Conservation (phyloP, 1,140 invertebrate species). For the Achroia grisella region DNA sequence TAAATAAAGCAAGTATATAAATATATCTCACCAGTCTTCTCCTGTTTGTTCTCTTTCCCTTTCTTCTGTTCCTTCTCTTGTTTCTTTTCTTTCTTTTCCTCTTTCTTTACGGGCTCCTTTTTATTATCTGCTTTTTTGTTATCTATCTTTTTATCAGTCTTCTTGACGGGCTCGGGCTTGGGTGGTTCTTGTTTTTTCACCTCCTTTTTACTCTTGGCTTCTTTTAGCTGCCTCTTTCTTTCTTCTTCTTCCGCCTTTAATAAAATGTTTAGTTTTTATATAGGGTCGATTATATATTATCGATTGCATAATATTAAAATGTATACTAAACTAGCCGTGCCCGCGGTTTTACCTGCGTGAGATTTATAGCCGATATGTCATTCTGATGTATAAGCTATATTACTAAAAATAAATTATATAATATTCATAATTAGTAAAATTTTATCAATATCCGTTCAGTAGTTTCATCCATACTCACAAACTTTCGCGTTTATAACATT, state of each 20-base stretch:
- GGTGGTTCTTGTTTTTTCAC: conserved; percentile 25
- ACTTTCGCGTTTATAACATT: too few species aligned
- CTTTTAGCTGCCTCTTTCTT: conserved; percentile 29
- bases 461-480: too few species aligned
- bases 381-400: too few species aligned
- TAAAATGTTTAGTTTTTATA: too few species aligned
- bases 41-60: conserved; percentile 42
- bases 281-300: too few species aligned
- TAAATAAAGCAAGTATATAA: background rate
- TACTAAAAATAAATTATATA: too few species aligned
- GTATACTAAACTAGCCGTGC: too few species aligned
- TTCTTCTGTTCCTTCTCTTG: conserved; percentile 28
- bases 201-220: conserved; percentile 36
- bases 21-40: conserved; percentile 34
- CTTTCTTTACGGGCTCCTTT: conserved; percentile 20
- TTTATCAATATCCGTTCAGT: too few species aligned
- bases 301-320: too few species aligned
- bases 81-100: conserved; percentile 25
- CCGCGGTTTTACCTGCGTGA: too few species aligned
- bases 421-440: too few species aligned
- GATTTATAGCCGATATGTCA: too few species aligned
- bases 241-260: conserved; percentile 57
- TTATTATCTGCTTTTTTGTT: conserved; percentile 29
- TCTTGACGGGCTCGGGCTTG: conserved; percentile 25
- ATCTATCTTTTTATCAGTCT: conserved; percentile 18